Evolutionary conservation across 2,113 vertebrate species (phyloP).

Genomic region (Corythornis cristatus): DNA sequence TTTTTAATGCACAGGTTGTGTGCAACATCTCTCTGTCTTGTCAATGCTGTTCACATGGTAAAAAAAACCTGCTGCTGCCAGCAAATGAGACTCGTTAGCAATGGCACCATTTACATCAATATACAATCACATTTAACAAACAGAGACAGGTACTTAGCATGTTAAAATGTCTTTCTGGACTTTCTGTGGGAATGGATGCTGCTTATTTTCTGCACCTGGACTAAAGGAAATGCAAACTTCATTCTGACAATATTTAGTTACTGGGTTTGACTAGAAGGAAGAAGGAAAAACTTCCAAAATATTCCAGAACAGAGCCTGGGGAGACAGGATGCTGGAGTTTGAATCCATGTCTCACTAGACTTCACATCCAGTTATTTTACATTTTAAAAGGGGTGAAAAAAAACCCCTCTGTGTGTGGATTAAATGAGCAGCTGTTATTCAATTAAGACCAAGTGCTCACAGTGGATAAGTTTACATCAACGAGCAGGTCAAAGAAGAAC

Average conservation of each 20-base stretch:
- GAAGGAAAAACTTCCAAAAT: neutral
- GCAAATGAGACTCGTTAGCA: neutral
- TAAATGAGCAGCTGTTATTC: neutral
- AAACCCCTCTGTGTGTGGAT: neutral
- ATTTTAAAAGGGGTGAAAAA: neutral
- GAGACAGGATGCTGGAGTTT: neutral
- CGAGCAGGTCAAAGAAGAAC: neutral
- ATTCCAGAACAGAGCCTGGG: neutral
- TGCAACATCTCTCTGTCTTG: neutral
- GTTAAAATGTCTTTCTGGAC: neutral
- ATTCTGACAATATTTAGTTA: neutral
- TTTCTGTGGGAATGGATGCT: neutral
- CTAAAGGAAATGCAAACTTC: neutral
- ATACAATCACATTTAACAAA: neutral
- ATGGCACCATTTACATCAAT: neutral
- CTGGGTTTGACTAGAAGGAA: neutral
- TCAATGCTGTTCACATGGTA: neutral
- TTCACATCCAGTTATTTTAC: neutral
- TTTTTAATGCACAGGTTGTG: neutral
- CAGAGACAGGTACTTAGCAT: neutral
- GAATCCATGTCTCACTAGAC: neutral
- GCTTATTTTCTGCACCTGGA: neutral
- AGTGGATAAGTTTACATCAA: neutral
- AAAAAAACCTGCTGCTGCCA: neutral
- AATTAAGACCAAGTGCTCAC: neutral